Percentiles rank a stretch among this genome's conserved stretches.
phyloP scores from a whole-genome alignment of 1,140 invertebrate species.

The Drosophila melanica region DNA sequence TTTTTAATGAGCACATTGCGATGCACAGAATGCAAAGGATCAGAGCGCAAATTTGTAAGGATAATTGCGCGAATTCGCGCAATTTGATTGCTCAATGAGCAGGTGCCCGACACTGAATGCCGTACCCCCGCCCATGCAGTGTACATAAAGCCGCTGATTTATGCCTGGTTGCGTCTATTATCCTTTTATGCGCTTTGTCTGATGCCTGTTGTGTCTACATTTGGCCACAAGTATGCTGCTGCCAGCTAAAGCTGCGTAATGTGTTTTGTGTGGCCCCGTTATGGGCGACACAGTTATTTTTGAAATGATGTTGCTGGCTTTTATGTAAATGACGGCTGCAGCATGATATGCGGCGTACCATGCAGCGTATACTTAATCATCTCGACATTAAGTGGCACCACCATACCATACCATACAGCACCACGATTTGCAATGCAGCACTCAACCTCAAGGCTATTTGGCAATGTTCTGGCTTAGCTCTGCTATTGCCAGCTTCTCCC shows the following conservation, averaged over 20 bases:
- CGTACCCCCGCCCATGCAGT: not conserved
- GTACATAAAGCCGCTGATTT: constrained; percentile 59
- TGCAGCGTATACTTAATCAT: constrained; percentile 73
- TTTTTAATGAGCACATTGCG: constrained; percentile 62
- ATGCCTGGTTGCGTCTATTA: constrained; percentile 58
- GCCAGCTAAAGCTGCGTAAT: constrained; percentile 29
- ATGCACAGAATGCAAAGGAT: constrained; percentile 20
- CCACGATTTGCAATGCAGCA: constrained; percentile 45
- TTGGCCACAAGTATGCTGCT: constrained; percentile 11
- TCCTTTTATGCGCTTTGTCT: constrained; percentile 24
- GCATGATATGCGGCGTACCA: constrained; percentile 46
- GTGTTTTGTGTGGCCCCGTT: constrained; percentile 26
- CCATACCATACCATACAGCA: constrained; percentile 7
- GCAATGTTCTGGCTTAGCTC: not conserved
- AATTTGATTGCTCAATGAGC: constrained; percentile 69
- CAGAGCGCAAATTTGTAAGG: constrained; percentile 16
- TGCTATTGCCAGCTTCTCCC: not conserved
- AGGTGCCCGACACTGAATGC: constrained; percentile 20
- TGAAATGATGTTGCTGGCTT: constrained; percentile 48
- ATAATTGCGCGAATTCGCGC: constrained; percentile 63
- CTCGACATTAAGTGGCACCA: constrained; percentile 66
- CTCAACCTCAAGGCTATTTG: constrained; percentile 50
- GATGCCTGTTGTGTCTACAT: not conserved
- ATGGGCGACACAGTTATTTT: constrained; percentile 41
- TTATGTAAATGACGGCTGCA: constrained; percentile 68